These are phyloP conservation scores for Nymphalis io DNA, from an alignment of 1,140 invertebrate species.

Conservation along the genomic window DNA sequence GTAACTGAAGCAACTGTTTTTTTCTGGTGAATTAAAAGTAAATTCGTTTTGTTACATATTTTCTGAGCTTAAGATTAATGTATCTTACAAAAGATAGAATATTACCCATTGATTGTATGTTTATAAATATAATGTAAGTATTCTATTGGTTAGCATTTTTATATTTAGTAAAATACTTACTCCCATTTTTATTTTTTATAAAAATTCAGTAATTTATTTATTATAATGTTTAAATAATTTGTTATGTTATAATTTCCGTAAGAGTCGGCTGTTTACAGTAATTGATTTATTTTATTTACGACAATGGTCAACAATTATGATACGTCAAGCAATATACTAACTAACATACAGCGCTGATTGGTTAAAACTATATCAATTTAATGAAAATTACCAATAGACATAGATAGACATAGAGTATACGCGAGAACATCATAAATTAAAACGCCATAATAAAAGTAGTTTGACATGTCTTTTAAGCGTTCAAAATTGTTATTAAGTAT, in stretches of 20 bases:
- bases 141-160: not conserved
- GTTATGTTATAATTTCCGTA: not conserved
- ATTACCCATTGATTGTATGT: not conserved
- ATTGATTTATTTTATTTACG: not conserved
- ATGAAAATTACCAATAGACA: not conserved
- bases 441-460: not conserved
- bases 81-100: not conserved
- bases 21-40: slow-evolving; percentile 48
- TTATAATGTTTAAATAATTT: slow-evolving; percentile 1
- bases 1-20: slow-evolving; percentile 55
- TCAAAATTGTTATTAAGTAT: not conserved
- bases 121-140: not conserved
- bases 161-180: slow-evolving; percentile 35
- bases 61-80: not conserved
- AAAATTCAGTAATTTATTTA: not conserved
- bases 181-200: slow-evolving; percentile 45
- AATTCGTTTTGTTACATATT: not conserved
- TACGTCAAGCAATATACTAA: not conserved
- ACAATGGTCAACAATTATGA: not conserved
- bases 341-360: not conserved
- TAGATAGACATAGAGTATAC: not conserved
- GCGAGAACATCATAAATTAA: not conserved
- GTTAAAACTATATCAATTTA: not conserved
- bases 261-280: not conserved
- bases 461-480: not conserved